Evolutionary conservation across 2,113 vertebrate genomes (phyloP).

Genomic region (Albula glossodonta): DNA sequence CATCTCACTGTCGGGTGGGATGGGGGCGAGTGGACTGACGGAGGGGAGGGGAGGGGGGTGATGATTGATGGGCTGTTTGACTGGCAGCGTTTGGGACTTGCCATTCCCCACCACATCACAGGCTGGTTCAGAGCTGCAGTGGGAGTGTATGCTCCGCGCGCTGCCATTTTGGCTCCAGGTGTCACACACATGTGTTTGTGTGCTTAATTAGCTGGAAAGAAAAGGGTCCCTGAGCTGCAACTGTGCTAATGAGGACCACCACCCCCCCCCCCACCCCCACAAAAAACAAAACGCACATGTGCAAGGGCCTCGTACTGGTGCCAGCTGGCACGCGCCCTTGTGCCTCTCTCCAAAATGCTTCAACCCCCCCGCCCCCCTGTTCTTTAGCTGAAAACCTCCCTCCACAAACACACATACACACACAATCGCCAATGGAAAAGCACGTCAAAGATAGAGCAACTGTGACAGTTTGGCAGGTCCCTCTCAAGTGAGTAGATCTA

Average conservation of each 20-base stretch:
- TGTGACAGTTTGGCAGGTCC: background rate
- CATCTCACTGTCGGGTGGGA: background rate
- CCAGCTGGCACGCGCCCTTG: slow-evolving; percentile 50
- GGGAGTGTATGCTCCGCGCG: slow-evolving; percentile 27
- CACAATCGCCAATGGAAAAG: background rate
- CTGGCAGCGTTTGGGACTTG: slow-evolving; percentile 23
- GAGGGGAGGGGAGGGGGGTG: background rate
- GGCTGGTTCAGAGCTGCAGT: slow-evolving; percentile 9
- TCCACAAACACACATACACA: background rate
- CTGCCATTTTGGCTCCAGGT: slow-evolving; percentile 60
- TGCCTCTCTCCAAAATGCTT: slow-evolving; percentile 36
- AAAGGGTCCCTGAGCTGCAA: slow-evolving; percentile 45
- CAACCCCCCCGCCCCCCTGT: background rate
- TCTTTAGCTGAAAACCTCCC: background rate
- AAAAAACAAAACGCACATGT: slow-evolving; percentile 46
- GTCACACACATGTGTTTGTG: slow-evolving; percentile 59
- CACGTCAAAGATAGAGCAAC: slow-evolving; percentile 3
- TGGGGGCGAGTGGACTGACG: background rate
- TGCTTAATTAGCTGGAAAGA: slow-evolving; percentile 59
- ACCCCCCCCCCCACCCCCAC: slow-evolving; percentile 33
- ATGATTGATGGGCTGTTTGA: slow-evolving; percentile 24
- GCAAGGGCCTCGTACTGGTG: slow-evolving; percentile 21
- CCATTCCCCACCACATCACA: slow-evolving; percentile 11
- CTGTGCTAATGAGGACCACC: slow-evolving; percentile 54
- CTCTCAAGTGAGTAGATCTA: background rate